Base-by-base conservation (phyloP, 1,140 invertebrate species). In the Theocolax elegans region DNA sequence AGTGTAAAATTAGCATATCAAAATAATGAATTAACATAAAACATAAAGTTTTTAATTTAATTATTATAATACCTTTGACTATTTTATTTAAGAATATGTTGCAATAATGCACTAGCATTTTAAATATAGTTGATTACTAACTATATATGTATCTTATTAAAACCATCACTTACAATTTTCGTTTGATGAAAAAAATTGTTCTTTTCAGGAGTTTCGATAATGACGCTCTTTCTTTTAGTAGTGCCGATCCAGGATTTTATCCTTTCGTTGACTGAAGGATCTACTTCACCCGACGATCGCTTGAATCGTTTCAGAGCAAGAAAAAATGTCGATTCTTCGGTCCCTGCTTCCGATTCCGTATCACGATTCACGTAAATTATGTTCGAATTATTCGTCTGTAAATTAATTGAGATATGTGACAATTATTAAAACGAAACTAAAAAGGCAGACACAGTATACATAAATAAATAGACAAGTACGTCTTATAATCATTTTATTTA, bases 341-440 rank as follows among this genome's bases (percentile, higher is more conserved):
- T 19, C 49, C 73, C 59, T 25, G 62, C 46, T 35, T 80, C 74
- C 6, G 74, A 59, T 66, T 82, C 76, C 2, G 64, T 65, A 42
- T 82, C 79, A 23, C 77, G 73, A 48, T 81, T 78, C n/a, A 83
- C 74, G 48, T 82, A 83, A 67, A 81, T 78, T 62, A 83, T 77
- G 53, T 73, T 81, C 12, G 80, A 81, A 66, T 71, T 75, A 62
- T 80, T 70, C 9, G 80, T 53, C 9, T 70, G 38, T 48, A 75
- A 56, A 77, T 82, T 38, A 68, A 67, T 51, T 29, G 25, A 65
- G 53, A 21, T 63, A 48, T 51, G 29, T 25, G 17, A 35, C 19
- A 19, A n/a, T n/a, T n/a, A n/a, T n/a, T n/a, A n/a, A n/a, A n/a
- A n/a, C n/a, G n/a, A n/a, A n/a, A 35, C 10, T 35, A 4, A 35